These are phyloP conservation scores for Brenthis hecate DNA, from an alignment of 2,888 invertebrate species.

Conservation along the genomic window DNA sequence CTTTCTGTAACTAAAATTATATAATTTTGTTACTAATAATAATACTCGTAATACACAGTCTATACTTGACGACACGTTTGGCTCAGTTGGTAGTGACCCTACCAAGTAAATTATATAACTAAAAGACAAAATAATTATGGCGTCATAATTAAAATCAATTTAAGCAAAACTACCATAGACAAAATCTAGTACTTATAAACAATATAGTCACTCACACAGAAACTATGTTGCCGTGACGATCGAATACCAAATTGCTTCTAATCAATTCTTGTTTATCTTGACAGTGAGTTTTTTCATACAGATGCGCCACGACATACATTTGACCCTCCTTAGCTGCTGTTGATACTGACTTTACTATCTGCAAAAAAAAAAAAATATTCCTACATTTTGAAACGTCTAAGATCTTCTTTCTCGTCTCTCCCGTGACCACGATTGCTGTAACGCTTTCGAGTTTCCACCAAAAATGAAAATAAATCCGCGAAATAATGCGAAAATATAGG, in stretches of 20 bases:
- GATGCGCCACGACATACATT: constrained; percentile 58
- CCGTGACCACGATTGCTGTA: no score
- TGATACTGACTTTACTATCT: constrained; percentile 58
- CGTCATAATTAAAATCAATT: no score
- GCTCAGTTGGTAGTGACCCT: no score
- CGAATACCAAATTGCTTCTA: constrained; percentile 62
- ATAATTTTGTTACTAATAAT: neutral
- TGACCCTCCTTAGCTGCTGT: constrained; percentile 50
- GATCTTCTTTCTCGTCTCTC: no score
- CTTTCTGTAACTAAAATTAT: constrained; percentile 55
- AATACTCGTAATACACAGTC: neutral
- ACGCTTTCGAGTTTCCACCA: no score
- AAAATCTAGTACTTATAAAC: no score
- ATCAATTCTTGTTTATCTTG: constrained; percentile 49
- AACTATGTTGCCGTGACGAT: constrained; percentile 57
- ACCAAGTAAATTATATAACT: no score
- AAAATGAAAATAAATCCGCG: no score
- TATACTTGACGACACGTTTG: neutral
- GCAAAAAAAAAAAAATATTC: constrained; percentile 24
- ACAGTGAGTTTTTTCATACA: constrained; percentile 54
- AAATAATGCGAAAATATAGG: no score
- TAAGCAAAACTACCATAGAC: no score
- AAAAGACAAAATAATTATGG: no score
- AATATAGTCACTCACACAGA: constrained; percentile 58
- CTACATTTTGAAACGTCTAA: no score